These are phyloP conservation scores for Siphamia tubifer DNA, from an alignment of 2,113 vertebrate genomes.

Conservation along the genomic window DNA sequence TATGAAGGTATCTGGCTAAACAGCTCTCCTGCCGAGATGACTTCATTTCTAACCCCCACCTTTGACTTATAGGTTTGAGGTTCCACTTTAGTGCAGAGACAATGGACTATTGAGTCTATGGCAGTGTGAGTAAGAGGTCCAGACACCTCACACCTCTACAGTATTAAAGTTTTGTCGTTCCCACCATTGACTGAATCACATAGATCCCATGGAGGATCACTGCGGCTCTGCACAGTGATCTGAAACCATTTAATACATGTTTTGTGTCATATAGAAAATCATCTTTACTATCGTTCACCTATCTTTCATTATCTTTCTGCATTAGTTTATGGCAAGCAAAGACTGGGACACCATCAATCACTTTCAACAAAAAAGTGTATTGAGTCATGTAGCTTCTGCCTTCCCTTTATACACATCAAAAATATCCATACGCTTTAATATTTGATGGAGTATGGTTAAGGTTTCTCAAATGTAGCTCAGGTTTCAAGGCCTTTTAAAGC, in stretches of 20 bases:
- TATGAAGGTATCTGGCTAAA: conserved; percentile 56
- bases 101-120: conserved; percentile 89
- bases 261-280: not conserved
- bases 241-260: conserved; percentile 8
- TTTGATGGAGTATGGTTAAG: conserved; percentile 59
- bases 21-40: conserved; percentile 69
- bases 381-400: conserved; percentile 13
- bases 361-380: conserved; percentile 4
- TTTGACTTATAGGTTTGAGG: conserved; percentile 68
- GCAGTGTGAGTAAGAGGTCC: conserved; percentile 87
- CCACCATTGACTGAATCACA: conserved; percentile 89
- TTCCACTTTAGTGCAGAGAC: conserved; percentile 74
- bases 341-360: conserved; percentile 32
- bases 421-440: conserved; percentile 64
- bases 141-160: conserved; percentile 81
- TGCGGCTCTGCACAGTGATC: not conserved
- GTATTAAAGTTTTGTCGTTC: conserved; percentile 76
- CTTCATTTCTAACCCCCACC: conserved; percentile 57
- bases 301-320: conserved; percentile 9
- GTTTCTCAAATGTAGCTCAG: conserved; percentile 52
- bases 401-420: conserved; percentile 65
- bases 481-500: conserved; percentile 59
- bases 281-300: conserved; percentile 20
- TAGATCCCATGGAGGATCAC: conserved; percentile 75
- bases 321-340: conserved; percentile 20